Evolutionary conservation across 2,113 vertebrate species (phyloP), one percentile per base, ranked within the genome.

Genomic region (Myrmecophaga tridactyla): DNA sequence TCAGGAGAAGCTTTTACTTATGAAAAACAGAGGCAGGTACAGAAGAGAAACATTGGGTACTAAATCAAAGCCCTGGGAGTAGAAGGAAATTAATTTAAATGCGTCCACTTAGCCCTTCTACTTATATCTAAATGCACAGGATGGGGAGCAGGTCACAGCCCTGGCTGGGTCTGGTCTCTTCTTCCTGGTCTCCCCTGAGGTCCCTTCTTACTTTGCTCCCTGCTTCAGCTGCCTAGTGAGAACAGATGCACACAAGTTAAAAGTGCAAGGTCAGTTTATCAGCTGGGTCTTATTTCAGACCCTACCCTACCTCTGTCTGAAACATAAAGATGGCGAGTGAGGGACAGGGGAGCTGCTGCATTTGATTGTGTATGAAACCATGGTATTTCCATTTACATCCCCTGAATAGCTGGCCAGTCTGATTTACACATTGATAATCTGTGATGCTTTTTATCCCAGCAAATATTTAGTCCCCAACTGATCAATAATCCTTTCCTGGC

Each of bases 401-500:
- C 81, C 46, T 75, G 91, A 92, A 95, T 73, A 96, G 95, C 87
- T 58, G 34, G 85, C 78, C 1, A 39, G 62, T 84, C 89, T 72
- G 92, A 97, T 21, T 0, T 93, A 96, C 7, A 92, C 92, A 88
- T 56, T 84, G 92, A 20, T 20, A 48, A 89, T 85, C 21, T 7
- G 75, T 9, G 60, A 21, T 17, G 83, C 85, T 85, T 84, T 43
- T 86, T 56, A 51, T 39, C 18, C 77, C 93, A 60, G 93, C 76
- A 97, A 84, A 12, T 11, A 88, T 96, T 93, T 60, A 97, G 84
- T 20, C 86, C 93, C 81, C 70, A 72, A 94, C 90, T 43, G 96
- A 97, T 92, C 75, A 1, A 96, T 96, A 97, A 94, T 90, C 89
- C 34, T 94, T 36, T 6, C 4, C 93, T 39, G 76, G 80, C 89